Evolutionary conservation across 1,140 invertebrate genomes (phyloP), one percentile per base, ranked within the genome.

Genomic region (Drosophila kepulauana): DNA sequence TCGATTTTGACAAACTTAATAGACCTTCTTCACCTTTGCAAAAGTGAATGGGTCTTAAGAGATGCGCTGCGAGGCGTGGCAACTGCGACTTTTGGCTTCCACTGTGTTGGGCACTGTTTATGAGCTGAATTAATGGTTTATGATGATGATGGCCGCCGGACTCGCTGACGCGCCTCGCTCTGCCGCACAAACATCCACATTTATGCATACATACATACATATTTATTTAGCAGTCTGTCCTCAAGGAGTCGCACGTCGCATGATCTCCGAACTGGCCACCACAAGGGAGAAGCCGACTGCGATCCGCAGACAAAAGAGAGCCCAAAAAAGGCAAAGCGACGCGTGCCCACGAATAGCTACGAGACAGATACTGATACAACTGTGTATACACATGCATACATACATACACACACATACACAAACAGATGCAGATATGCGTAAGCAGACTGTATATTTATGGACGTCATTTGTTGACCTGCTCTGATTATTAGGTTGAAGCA

Each of bases 61-160:
- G 54, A 72, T 67, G 48, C 63, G 6, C 28, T 35, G 35, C 25
- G 28, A 65, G 69, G 69, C 69, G 69, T 85, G 81, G 75, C 79
- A 69, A 65, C n/a, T 51, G 25, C 59, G 73, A 20, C 8, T 10
- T 38, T 8, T 38, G 45, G 48, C 13, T 15, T 6, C 25, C 30
- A 33, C 11, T 41, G 15, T 8, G 41, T 16, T 52, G 67, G 7
- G 11, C 28, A 25, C 57, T 41, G 43, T 87, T 87, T 86, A 87
- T 86, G 82, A 86, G 68, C 79, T 69, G 71, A 86, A 86, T 86
- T 86, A 86, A 86, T 86, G 82, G 82, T 76, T 87, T 87, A 71
- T 78, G 81, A 75, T 82, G 82, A 78, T 82, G 82, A 71, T 79
- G 69, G 80, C 62, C 69, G 76, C 57, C 61, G 43, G 71, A 54